Evolutionary conservation across 2,888 invertebrate species (phyloP).

Genomic region (Bombylius major): DNA sequence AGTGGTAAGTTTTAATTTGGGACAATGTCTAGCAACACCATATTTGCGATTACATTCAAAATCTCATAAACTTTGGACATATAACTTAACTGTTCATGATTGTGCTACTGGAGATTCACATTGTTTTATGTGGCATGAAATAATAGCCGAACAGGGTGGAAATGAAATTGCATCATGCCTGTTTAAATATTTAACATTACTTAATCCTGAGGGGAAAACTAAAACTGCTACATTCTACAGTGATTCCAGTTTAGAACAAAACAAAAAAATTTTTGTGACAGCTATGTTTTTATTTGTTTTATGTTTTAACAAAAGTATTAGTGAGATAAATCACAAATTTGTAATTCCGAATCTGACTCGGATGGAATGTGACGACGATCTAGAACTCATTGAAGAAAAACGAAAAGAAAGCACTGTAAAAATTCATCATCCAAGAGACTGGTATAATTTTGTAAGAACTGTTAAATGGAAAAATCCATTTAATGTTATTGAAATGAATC

Average conservation of each 20-base stretch:
- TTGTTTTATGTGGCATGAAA: slow-evolving; percentile 16
- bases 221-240: slow-evolving; percentile 12
- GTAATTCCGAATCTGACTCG: slow-evolving; percentile 12
- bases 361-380: slow-evolving; percentile 2
- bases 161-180: slow-evolving; percentile 15
- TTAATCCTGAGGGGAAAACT: not conserved
- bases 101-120: slow-evolving; percentile 9
- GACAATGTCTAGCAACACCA: slow-evolving; percentile 12
- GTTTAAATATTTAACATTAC: slow-evolving; percentile 1
- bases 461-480: not conserved
- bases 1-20: too few relatives aligned
- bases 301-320: slow-evolving; percentile 1
- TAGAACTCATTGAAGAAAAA: too few relatives aligned
- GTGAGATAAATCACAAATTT: slow-evolving; percentile 14
- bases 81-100: slow-evolving; percentile 14
- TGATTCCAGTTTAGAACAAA: slow-evolving; percentile 14
- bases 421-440: not conserved
- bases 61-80: slow-evolving; percentile 16
- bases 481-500: not conserved
- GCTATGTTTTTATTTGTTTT: slow-evolving; percentile 11
- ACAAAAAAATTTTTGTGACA: slow-evolving; percentile 14
- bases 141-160: slow-evolving; percentile 12
- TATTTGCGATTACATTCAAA: slow-evolving; percentile 8
- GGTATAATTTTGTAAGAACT: not conserved
- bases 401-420: not conserved